Evolutionary conservation across 2,113 vertebrate species (phyloP), one percentile per base, ranked within the genome.

Genomic region (Thryonomys swinderianus): DNA sequence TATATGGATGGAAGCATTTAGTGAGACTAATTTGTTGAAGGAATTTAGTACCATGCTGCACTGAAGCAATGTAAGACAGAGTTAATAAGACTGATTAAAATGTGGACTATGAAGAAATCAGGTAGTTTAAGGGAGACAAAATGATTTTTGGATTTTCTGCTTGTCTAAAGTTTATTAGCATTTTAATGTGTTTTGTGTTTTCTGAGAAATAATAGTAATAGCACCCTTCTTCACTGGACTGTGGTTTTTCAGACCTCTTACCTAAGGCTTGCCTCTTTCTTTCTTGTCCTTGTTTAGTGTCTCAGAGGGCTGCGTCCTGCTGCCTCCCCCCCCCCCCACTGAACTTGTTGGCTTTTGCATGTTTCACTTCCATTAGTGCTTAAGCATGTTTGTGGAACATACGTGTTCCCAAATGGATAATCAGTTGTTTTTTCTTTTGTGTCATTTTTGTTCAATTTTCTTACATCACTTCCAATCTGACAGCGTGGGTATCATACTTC

Each of bases 371-470:
- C 21, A 25, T 61, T 83, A 79, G 17, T 93, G 90, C 55, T 91
- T 37, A 69, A 76, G n/a, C 6, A 42, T 66, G 25, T 84, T 86
- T 66, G 25, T 84, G 84, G 53, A 25, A 59, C 87, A 34, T 40
- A 85, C 86, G 37, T 64, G 32, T 84, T 89, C 53, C 48, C 87
- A 79, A 74, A 67, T 64, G n/a, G 17, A 48, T 40, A 74, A 71
- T 94, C 25, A 14, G 1, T n/a, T n/a, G 23, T 53, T 64, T 71
- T 40, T 42, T 17, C 14, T 51, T 79, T 40, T 85, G 34, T 80
- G 42, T 80, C 25, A 85, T 85, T 66, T 79, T 85, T 96, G 78
- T 85, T 94, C 92, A 76, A 64, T 95, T 88, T 94, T 23, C 13
- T 13, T 71, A 11, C 40, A 14, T 87, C 61, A 62, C 64, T n/a